Base-by-base conservation (phyloP, 2,797 vertebrate species). In the Pipistrellus pygmaeus region DNA sequence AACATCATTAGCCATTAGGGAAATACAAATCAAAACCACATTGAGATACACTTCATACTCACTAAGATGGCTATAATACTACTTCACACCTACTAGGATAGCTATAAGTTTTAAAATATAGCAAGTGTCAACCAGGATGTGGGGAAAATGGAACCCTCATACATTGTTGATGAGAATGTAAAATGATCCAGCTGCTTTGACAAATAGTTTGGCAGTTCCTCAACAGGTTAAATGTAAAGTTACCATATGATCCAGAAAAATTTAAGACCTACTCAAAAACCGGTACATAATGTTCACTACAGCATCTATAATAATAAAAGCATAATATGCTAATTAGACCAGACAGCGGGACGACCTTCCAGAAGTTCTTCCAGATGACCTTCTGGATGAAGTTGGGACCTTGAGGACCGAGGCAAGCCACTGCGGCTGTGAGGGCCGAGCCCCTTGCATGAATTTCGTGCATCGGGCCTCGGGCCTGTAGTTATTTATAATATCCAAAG, bases 21-120 rank as follows among this genome's bases (percentile, higher is more conserved):
- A 93, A 94, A 93, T 77, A 38, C 71, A 93, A 83, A 95, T 82
- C 32, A 94, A 95, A 95, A 44, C n/a, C 75, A 57, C n/a, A 83
- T 4, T 78, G 48, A 89, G 27, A 90, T n/a, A 81, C 72, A 86
- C 66, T 80, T 96, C 25, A 83, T 17, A 66, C n/a, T 64, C 64
- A 81, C 20, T 44, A 77, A 17, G 66, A 86, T 76, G 90, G 48
- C 69, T 95, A 23, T 35, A 80, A 76, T 94, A 91, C 38, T 91
- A 77, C 71, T 86, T 94, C 30, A 90, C 41, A 91, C 8, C 82
- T 60, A 81, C 21, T 38, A 77, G 18, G 73, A 93, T 80, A 87
- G 60, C 46, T 80, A 76, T 32, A 89, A 64, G 68, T 62, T 51
- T 5, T 32, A n/a, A 80, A 77, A 93, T 93, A 87, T 20, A 75